phyloP scores from a whole-genome alignment of 37 sponge, comb jelly and placozoan species.

The Geodia barretti region DNA sequence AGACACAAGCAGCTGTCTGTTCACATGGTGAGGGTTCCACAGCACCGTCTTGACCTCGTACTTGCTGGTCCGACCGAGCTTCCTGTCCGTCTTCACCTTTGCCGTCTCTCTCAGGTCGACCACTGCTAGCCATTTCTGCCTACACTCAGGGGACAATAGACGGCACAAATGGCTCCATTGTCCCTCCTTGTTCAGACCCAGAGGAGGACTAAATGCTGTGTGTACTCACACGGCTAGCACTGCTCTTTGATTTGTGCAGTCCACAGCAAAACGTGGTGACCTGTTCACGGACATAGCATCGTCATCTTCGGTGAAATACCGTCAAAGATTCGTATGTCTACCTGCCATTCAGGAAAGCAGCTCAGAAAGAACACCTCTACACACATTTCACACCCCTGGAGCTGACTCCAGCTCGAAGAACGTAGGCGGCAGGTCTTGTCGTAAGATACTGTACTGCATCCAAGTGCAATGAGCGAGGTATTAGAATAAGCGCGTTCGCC shows the following conservation, averaged over 20 bases:
- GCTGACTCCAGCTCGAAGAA: too few species aligned
- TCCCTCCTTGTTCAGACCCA: too few species aligned
- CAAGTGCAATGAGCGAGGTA: too few species aligned
- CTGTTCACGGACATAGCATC: neutral
- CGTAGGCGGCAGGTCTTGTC: too few species aligned
- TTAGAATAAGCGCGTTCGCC: too few species aligned
- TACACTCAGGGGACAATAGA: neutral
- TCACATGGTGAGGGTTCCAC: conserved; percentile 75
- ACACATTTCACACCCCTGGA: too few species aligned
- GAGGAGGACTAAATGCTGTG: too few species aligned
- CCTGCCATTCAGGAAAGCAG: conserved; percentile 66
- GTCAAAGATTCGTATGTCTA: neutral
- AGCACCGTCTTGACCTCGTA: conserved; percentile 76
- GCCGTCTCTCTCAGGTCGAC: conserved; percentile 30
- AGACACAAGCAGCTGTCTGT: conserved; percentile 63
- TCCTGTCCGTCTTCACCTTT: conserved; percentile 55
- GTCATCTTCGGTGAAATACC: neutral
- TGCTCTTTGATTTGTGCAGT: conserved; percentile 60
- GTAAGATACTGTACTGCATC: too few species aligned
- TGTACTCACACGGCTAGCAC: conserved; percentile 75
- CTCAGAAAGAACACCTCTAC: too few species aligned
- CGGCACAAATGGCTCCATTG: neutral
- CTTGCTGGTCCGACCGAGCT: conserved; percentile 62
- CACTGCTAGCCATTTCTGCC: conserved; percentile 81
- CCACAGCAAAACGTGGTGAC: conserved; percentile 38